Evolutionary conservation across 1,140 invertebrate genomes (phyloP).

Genomic region (Bombus cullumanus): DNA sequence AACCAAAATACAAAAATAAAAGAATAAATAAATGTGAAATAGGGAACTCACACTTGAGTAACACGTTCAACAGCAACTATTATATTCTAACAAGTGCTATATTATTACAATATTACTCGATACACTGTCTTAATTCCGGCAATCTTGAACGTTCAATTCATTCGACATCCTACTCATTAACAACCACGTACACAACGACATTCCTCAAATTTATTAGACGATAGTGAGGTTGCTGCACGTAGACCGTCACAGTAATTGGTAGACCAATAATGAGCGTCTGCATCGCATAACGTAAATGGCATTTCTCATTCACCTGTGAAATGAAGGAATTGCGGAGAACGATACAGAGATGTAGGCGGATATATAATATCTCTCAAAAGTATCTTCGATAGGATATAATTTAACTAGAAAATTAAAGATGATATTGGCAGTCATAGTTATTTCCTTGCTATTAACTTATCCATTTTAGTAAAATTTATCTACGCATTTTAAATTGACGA

Average conservation of each 20-base stretch:
- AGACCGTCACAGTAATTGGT: slow-evolving; percentile 19
- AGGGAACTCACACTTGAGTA: too few relatives aligned
- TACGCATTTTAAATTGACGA: background rate
- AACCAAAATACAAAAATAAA: too few relatives aligned
- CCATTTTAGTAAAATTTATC: background rate
- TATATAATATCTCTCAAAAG: background rate
- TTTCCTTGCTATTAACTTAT: background rate
- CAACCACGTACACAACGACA: background rate
- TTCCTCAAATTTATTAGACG: slow-evolving; percentile 9
- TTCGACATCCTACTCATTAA: background rate
- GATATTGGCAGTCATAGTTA: background rate
- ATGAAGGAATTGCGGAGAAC: slow-evolving; percentile 30
- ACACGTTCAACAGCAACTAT: too few relatives aligned
- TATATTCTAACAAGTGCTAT: too few relatives aligned
- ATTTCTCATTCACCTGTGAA: slow-evolving; percentile 42
- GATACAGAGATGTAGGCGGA: background rate
- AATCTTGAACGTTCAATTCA: background rate
- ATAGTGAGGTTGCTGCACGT: background rate
- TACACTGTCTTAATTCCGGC: background rate
- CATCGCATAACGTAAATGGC: slow-evolving; percentile 21
- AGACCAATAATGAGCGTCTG: slow-evolving; percentile 32
- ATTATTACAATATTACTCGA: background rate
- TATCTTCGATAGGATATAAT: background rate
- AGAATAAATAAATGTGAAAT: too few relatives aligned
- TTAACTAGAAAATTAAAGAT: background rate